Conservation (phyloP, 2,113 vertebrate species). For the Oryzias curvinotus region DNA sequence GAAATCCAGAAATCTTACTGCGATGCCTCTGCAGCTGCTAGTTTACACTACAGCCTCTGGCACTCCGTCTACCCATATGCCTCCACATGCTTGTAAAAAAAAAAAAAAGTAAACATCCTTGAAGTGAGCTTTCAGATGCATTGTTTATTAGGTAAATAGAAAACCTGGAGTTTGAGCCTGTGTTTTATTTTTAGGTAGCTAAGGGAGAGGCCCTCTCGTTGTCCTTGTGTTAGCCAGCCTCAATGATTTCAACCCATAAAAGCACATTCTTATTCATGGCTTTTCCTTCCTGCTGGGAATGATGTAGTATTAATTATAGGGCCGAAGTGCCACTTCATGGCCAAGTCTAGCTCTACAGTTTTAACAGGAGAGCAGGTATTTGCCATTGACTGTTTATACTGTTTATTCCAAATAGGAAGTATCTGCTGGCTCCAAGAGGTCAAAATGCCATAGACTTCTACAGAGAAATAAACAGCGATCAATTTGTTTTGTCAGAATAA, state of each 20-base stretch:
- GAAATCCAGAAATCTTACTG: no score
- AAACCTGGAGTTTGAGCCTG: neutral
- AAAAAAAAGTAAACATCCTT: slow-evolving; percentile 21
- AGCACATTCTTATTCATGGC: slow-evolving; percentile 33
- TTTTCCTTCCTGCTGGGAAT: slow-evolving; percentile 10
- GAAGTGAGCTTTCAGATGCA: neutral
- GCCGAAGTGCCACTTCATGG: neutral
- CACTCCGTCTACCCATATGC: slow-evolving; percentile 26
- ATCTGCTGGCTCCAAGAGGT: no score
- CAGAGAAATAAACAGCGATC: no score
- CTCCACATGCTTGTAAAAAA: slow-evolving; percentile 25
- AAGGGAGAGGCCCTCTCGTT: neutral
- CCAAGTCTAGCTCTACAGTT: slow-evolving; percentile 5
- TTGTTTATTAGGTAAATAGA: slow-evolving; percentile 17
- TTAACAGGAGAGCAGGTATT: neutral
- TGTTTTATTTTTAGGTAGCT: neutral
- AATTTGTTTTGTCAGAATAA: no score
- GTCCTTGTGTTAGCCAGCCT: slow-evolving; percentile 15
- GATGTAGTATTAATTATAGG: slow-evolving; percentile 22
- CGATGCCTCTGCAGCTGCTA: slow-evolving; percentile 16
- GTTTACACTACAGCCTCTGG: slow-evolving; percentile 25
- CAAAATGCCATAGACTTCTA: no score
- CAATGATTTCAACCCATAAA: slow-evolving; percentile 20
- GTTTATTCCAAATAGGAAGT: no score
- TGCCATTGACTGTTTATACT: no score